Evolutionary conservation across 2,113 vertebrate genomes (phyloP), one percentile per base, ranked within the genome.

Genomic region (Melanocharis versteri): DNA sequence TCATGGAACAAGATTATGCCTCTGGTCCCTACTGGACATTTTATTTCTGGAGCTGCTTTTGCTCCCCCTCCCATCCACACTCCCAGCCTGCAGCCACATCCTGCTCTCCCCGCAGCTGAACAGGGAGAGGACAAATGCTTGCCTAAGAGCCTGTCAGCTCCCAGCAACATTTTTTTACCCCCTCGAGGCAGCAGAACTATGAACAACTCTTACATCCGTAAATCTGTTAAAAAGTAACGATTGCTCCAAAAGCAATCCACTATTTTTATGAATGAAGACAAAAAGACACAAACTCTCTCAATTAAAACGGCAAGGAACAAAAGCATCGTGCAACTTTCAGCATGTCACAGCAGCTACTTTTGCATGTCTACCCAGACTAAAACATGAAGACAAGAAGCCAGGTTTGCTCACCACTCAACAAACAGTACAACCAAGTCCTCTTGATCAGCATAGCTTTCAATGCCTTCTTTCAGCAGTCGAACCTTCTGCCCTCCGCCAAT

Each of bases 401-500:
- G 73, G 48, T 90, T 93, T 45, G 81, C 98, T 86, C 98, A 99
- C 99, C 99, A 99, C 93, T 99, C 99, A 95, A 99, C 98, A 78
- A 98, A 98, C 51, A 99, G 97, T 33, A 99, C 89, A 71, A 99
- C 85, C 61, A 99, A 97, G 92, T 99, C 99, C n/a, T 99, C 98
- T 72, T 98, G 98, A 83, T 97, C 97, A 82, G 98, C 98, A 39
- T 99, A 95, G 22, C 78, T 95, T 83, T 97, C 96, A 98, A 99
- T 98, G 92, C 97, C 98, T 96, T 99, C 98, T 92, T 99, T 99
- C 97, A 99, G 97, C 89, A 99, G 97, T 72, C 99, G 98, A 82
- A 99, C 99, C 96, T 99, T 99, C 92, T 99, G 99, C 37, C 99
- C 99, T 66, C 99, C 99, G 2, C 99, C 99, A 62, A 99, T 99